phyloP scores from a whole-genome alignment of 2,888 invertebrate species.

The Hedychridium roseum region DNA sequence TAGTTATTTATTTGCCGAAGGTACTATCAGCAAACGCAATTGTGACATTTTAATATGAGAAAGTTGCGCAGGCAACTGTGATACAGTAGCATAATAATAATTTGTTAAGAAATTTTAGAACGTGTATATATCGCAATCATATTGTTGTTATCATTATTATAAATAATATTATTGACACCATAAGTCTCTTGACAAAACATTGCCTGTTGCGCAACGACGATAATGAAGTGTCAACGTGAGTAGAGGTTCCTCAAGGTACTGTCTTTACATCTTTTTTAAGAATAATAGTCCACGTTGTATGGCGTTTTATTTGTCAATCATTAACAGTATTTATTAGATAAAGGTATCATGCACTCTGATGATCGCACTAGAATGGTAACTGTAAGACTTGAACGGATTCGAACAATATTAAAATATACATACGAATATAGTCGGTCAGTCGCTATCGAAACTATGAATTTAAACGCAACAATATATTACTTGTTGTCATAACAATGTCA shows the following conservation, averaged over 20 bases:
- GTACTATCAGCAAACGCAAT: constrained; percentile 23
- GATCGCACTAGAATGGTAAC: no score
- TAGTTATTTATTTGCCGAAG: constrained; percentile 35
- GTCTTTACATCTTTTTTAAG: constrained; percentile 1
- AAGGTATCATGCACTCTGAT: no score
- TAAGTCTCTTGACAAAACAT: no score
- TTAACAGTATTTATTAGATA: constrained; percentile 39
- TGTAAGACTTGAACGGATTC: no score
- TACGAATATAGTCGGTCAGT: no score
- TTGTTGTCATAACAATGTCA: no score
- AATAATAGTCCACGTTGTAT: constrained; percentile 5
- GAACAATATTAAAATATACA: no score
- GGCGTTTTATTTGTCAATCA: constrained; percentile 18
- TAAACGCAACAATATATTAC: no score
- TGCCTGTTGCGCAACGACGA: no score
- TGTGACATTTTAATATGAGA: constrained; percentile 33
- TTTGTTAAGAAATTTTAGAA: constrained; percentile 29
- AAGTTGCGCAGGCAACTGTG: constrained; percentile 55
- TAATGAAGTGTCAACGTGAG: constrained; percentile 4
- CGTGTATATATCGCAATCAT: constrained; percentile 22
- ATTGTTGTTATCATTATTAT: constrained; percentile 7
- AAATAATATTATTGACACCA: constrained; percentile 6
- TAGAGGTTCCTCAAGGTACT: background rate
- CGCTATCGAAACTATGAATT: no score
- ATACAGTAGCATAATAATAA: constrained; percentile 54